These are phyloP conservation scores for Dermolepida albohirtum DNA, from an alignment of 2,888 invertebrate genomes.

Conservation along the genomic window DNA sequence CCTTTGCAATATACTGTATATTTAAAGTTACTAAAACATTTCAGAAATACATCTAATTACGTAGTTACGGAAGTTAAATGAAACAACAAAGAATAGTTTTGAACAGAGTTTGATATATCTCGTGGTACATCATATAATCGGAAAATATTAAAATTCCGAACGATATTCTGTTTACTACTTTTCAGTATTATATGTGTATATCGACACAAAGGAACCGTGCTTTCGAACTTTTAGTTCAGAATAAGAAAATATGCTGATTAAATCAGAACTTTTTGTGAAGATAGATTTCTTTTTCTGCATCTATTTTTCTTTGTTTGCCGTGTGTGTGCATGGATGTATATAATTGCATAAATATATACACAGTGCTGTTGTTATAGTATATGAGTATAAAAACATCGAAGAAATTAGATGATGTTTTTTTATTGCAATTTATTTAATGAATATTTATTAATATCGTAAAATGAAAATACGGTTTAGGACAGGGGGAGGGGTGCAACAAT, in stretches of 20 bases:
- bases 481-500: too few species aligned
- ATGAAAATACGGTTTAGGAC: too few species aligned
- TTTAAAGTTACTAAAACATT: too few species aligned
- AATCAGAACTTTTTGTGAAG: constrained; percentile 26
- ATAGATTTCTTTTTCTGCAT: constrained; percentile 22
- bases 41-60: too few species aligned
- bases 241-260: constrained; percentile 35
- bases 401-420: too few species aligned
- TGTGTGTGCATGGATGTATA: neutral
- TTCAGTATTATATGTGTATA: constrained; percentile 12
- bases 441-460: too few species aligned
- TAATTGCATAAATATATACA: too few species aligned
- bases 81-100: neutral
- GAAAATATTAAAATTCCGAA: constrained; percentile 20
- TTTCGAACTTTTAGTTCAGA: constrained; percentile 16
- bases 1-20: too few species aligned
- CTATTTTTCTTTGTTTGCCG: constrained; percentile 2
- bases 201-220: constrained; percentile 5
- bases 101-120: constrained; percentile 1
- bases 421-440: too few species aligned
- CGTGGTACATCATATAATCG: constrained; percentile 3
- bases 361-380: too few species aligned
- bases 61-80: too few species aligned
- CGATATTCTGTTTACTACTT: neutral
- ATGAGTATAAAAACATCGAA: too few species aligned